Evolutionary conservation across 2,888 invertebrate genomes (phyloP).

Genomic region (Lepidocyrtinus sp.): DNA sequence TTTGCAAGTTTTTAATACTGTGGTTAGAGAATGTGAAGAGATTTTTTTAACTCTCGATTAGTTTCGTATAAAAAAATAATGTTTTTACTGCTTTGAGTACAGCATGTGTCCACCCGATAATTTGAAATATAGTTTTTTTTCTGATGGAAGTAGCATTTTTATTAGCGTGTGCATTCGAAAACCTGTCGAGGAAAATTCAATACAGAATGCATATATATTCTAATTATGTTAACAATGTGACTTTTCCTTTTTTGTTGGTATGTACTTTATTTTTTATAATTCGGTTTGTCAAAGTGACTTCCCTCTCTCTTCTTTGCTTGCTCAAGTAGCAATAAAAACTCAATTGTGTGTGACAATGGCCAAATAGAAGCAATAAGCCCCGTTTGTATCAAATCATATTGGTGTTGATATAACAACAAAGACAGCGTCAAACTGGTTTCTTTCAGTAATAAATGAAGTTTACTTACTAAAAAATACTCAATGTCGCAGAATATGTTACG

Average conservation of each 20-base stretch:
- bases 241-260: constrained; percentile 33
- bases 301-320: not conserved
- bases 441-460: no score
- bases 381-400: no score
- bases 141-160: no score
- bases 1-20: no score
- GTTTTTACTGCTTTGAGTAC: no score
- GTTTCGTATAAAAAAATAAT: no score
- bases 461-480: not conserved
- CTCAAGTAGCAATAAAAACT: constrained; percentile 13
- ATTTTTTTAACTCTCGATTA: no score
- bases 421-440: constrained; percentile 13
- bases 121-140: not conserved
- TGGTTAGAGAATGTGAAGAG: no score
- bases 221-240: constrained; percentile 38
- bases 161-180: constrained; percentile 23
- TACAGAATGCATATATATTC: constrained; percentile 24
- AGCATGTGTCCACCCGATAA: not conserved
- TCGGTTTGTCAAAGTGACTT: constrained; percentile 36
- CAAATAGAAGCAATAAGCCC: constrained; percentile 7
- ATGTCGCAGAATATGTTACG: not conserved
- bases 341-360: constrained; percentile 6
- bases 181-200: constrained; percentile 26
- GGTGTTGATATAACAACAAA: not conserved
- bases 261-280: not conserved